Conservation (phyloP, 2,888 invertebrate species). For the Tachina lurida region DNA sequence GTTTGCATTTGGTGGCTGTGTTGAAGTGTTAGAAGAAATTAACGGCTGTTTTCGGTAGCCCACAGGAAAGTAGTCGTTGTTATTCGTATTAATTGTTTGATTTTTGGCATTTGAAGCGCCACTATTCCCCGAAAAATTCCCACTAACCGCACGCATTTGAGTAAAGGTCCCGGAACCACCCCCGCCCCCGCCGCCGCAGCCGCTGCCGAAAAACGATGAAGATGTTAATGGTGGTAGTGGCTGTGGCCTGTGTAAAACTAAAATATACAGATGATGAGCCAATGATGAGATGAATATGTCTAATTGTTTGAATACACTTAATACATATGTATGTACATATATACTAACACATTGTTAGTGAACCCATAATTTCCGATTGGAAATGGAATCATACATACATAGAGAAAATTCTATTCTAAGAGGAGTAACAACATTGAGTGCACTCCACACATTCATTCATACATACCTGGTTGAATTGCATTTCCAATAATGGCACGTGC, state of each 20-base stretch:
- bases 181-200: slow-evolving; percentile 66
- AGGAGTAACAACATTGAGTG: not conserved
- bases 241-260: slow-evolving; percentile 85
- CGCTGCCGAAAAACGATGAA: slow-evolving; percentile 76
- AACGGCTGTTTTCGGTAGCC: slow-evolving; percentile 37
- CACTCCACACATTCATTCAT: not conserved
- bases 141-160: slow-evolving; percentile 74
- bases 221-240: slow-evolving; percentile 71
- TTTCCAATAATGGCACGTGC: slow-evolving; percentile 89
- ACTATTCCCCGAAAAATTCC: slow-evolving; percentile 84
- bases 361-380: slow-evolving; percentile 31
- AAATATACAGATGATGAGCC: slow-evolving; percentile 80
- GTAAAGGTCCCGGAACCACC: slow-evolving; percentile 67
- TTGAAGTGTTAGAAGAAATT: slow-evolving; percentile 40
- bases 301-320: slow-evolving; percentile 43
- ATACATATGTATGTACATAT: slow-evolving; percentile 57
- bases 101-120: slow-evolving; percentile 43
- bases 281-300: slow-evolving; percentile 75
- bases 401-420: not conserved
- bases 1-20: slow-evolving; percentile 74
- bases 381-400: slow-evolving; percentile 46
- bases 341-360: slow-evolving; percentile 38
- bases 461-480: slow-evolving; percentile 85
- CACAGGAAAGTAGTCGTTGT: slow-evolving; percentile 15
- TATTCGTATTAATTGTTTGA: slow-evolving; percentile 1